Base-by-base conservation (phyloP, 2,888 invertebrate genomes). In the Apotomis turbidana region DNA sequence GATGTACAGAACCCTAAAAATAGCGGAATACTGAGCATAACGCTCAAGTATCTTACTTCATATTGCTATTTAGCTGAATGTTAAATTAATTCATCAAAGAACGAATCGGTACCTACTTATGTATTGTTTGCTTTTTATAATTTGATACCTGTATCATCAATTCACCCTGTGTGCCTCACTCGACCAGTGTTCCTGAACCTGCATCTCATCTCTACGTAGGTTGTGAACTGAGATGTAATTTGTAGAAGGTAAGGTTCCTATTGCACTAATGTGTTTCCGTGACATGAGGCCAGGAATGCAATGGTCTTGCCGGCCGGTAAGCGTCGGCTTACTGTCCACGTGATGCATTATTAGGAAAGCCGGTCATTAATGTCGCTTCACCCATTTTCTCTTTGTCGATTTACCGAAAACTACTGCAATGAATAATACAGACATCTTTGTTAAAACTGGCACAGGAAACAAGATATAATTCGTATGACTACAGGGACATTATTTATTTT, bases 281-380 rank as follows among this genome's bases (percentile, higher is more conserved):
- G 10, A 9, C 1, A 10, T 9, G 49, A 10, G 49, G 49, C 9
- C 10, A 9, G 9, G 3, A 49, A 1, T 49, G 49, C 9, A 49
- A 49, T 27, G 27, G 27, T 27, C 27, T 27, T 2, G 44, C 12
- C 64, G 44, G 15, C 5, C 52, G 64, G 41, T 15, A 64, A 36
- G 13, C 60, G 54, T 8, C 27, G 64, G 54, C 64, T 64, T 55
- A 64, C 64, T 44, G 15, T 15, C 10, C 15, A 41, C 9, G 64
- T 64, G 54, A 64, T 55, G 41, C 54, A 55, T 55, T 64, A 54
- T 55, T 55, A 64, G 44, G 55, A 10, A 41, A 54, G 54, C 59
- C 41, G 60, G 51, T 54, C 44, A 12, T 41, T 55, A 55, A 44
- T 54, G 51, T 64, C 64, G 44, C 41, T 63, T 13, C 36, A 61